Conservation (phyloP, 2,888 invertebrate genomes). For the Tortricodes alternella region DNA sequence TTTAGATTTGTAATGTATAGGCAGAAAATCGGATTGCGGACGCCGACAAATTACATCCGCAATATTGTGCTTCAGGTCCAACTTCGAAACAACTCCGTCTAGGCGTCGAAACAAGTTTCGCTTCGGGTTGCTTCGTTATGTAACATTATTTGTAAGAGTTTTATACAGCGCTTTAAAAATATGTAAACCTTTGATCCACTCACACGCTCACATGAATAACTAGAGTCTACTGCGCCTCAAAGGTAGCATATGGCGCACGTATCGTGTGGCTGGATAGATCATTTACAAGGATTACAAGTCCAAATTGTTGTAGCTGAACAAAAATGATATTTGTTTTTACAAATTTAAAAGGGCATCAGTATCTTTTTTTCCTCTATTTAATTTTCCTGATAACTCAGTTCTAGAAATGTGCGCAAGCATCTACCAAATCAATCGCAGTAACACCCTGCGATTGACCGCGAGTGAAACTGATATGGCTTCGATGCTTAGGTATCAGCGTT, state of each 20-base stretch:
- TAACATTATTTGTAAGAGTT: not conserved
- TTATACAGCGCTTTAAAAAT: not conserved
- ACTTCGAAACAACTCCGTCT: slow-evolving; percentile 10
- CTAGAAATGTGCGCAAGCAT: not conserved
- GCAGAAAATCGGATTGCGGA: slow-evolving; percentile 1
- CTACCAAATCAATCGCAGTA: slow-evolving; percentile 16
- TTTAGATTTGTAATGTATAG: slow-evolving; percentile 4
- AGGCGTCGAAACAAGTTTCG: slow-evolving; percentile 9
- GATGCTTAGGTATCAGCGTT: slow-evolving; percentile 55
- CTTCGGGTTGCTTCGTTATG: slow-evolving; percentile 1
- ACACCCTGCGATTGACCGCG: slow-evolving; percentile 50
- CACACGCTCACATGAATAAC: no score
- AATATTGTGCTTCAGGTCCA: slow-evolving; percentile 14
- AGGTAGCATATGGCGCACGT: no score
- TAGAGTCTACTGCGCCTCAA: no score
- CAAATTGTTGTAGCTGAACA: no score
- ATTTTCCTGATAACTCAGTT: slow-evolving; percentile 1
- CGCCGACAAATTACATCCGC: slow-evolving; percentile 23
- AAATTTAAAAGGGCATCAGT: not conserved
- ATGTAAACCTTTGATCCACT: not conserved
- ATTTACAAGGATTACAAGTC: no score
- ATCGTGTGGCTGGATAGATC: no score
- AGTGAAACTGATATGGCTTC: slow-evolving; percentile 48
- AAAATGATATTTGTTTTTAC: no score
- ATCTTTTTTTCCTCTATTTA: not conserved